These are phyloP conservation scores for Silurus aristotelis DNA, from an alignment of 2,797 vertebrate species.

Conservation along the genomic window DNA sequence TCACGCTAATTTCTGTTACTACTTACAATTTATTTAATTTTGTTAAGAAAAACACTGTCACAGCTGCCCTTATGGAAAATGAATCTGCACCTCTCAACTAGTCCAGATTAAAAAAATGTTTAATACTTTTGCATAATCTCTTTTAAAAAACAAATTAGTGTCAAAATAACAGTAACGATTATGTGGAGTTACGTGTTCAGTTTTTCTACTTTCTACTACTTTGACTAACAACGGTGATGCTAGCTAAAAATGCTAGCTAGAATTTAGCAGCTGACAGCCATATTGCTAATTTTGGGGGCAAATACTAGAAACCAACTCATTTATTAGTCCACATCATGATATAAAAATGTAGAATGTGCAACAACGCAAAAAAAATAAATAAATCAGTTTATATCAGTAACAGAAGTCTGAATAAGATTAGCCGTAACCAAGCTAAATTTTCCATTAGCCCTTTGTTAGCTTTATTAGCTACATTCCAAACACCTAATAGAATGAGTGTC, in stretches of 20 bases:
- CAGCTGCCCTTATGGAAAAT: background rate
- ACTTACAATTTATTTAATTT: background rate
- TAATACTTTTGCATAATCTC: too few relatives aligned
- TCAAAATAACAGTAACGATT: too few relatives aligned
- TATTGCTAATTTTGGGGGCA: background rate
- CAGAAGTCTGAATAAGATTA: background rate
- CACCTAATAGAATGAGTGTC: background rate
- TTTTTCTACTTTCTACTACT: background rate
- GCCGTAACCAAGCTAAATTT: background rate
- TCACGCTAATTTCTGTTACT: background rate
- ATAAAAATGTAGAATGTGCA: background rate
- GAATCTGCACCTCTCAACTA: background rate
- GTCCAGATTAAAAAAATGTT: background rate
- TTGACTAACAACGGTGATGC: background rate
- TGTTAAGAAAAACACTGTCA: background rate
- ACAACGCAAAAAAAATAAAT: background rate
- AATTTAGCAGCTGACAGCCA: background rate
- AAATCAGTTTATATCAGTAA: background rate
- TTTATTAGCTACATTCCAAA: background rate
- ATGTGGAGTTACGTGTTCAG: background rate
- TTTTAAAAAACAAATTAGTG: too few relatives aligned
- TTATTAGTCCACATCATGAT: background rate
- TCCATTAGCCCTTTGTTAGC: too few relatives aligned
- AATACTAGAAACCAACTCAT: background rate
- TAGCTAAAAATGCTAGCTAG: background rate